A percentile compares a stretch with the other conserved stretches of the same genome.
These are phyloP conservation scores for Polypterus bichir DNA, from an alignment of 2,113 vertebrate genomes.

Conservation along the genomic window DNA sequence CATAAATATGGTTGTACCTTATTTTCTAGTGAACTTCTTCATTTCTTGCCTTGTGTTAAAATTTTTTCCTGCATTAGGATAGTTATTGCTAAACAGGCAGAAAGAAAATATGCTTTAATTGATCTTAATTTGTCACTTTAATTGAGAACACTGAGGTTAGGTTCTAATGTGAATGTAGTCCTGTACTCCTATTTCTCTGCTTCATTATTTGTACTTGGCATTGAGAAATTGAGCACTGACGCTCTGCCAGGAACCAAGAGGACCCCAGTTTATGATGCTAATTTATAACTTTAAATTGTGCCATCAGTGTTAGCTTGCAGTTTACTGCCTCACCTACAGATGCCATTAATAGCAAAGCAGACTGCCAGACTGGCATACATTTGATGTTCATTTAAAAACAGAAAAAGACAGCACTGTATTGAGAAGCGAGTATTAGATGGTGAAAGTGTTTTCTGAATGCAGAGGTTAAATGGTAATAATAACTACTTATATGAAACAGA, in stretches of 20 bases:
- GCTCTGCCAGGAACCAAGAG: not conserved
- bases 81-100: constrained; percentile 14
- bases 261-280: not conserved
- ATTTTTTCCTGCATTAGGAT: not conserved
- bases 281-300: constrained; percentile 2
- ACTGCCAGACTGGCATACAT: too few species aligned
- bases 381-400: too few species aligned
- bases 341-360: not conserved
- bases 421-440: too few species aligned
- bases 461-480: too few species aligned
- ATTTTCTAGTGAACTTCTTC: too few species aligned
- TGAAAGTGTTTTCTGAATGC: too few species aligned
- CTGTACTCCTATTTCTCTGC: not conserved
- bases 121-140: constrained; percentile 21
- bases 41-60: too few species aligned
- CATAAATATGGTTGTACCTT: too few species aligned
- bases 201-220: constrained; percentile 3
- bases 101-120: constrained; percentile 15
- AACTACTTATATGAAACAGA: too few species aligned
- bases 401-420: too few species aligned
- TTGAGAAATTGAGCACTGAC: constrained; percentile 3
- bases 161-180: not conserved
- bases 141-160: constrained; percentile 13
- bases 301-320: not conserved
- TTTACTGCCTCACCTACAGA: constrained; percentile 1